These are phyloP conservation scores for Scalopus aquaticus DNA, from an alignment of 2,113 vertebrate species.

Conservation along the genomic window DNA sequence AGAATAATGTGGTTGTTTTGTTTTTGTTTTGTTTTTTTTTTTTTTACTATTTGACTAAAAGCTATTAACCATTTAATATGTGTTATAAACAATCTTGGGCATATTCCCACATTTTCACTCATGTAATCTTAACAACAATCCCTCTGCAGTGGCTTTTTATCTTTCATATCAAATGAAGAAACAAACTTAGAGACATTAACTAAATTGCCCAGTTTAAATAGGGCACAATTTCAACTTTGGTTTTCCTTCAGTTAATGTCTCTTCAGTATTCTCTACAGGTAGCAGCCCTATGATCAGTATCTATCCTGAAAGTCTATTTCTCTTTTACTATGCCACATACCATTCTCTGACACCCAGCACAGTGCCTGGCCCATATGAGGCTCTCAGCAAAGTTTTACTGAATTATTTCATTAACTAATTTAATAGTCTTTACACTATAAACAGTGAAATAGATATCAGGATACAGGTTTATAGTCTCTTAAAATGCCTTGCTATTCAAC, in stretches of 20 bases:
- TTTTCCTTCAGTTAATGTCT: not conserved
- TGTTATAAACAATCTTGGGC: not conserved
- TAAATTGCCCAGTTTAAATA: not conserved
- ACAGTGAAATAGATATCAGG: not conserved
- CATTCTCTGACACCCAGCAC: not conserved
- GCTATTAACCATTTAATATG: slow-evolving; percentile 3
- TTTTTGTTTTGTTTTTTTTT: not conserved
- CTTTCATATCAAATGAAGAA: slow-evolving; percentile 7
- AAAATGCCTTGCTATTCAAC: slow-evolving; percentile 2
- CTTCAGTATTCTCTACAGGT: not conserved
- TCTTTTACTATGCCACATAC: not conserved
- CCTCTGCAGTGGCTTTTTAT: not conserved
- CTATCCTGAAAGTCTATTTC: not conserved
- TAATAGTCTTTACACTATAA: not conserved
- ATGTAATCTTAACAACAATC: not conserved
- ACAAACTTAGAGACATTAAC: slow-evolving; percentile 16
- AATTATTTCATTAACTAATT: not conserved
- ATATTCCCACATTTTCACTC: slow-evolving; percentile 9
- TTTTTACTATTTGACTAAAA: slow-evolving; percentile 4
- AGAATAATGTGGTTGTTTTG: not conserved
- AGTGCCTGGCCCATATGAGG: too few species aligned
- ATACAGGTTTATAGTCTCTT: not conserved
- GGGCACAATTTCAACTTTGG: not conserved
- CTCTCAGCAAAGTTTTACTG: not conserved
- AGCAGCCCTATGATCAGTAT: not conserved